Percentiles rank a stretch among this genome's conserved stretches.
Conservation (phyloP, 2,113 vertebrate genomes). For the Chascanopsetta lugubris region DNA sequence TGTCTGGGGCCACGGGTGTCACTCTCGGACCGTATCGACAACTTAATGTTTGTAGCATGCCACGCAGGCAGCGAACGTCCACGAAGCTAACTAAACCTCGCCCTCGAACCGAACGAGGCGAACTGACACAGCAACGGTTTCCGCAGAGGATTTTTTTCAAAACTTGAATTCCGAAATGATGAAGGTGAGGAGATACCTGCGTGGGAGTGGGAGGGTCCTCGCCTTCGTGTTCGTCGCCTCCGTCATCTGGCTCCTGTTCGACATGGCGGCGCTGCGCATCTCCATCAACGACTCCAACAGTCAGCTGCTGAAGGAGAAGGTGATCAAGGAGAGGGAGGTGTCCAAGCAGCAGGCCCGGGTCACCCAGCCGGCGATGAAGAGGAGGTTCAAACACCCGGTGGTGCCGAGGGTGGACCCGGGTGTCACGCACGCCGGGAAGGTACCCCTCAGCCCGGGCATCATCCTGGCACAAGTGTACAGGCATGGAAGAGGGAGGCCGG, state of each 20-base stretch:
- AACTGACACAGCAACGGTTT: not conserved
- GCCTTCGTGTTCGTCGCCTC: conserved; percentile 90
- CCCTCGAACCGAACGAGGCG: not conserved
- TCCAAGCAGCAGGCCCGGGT: conserved; percentile 32
- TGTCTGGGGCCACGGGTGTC: not conserved
- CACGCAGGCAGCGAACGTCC: conserved; percentile 70
- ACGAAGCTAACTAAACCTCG: conserved; percentile 22
- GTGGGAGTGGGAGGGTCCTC: conserved; percentile 88
- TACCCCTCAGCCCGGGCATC: not conserved
- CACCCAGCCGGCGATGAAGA: conserved; percentile 11
- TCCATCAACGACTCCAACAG: conserved; percentile 85
- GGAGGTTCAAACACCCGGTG: conserved; percentile 58
- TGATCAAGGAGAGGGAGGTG: conserved; percentile 64
- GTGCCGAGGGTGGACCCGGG: conserved; percentile 53
- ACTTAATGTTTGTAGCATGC: conserved; percentile 52
- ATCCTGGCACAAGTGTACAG: conserved; percentile 62
- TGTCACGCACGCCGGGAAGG: conserved; percentile 6
- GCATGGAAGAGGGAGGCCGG: not conserved
- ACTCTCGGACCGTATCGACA: not conserved
- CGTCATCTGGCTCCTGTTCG: conserved; percentile 91
- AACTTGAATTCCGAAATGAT: conserved; percentile 44
- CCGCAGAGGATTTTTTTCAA: not conserved
- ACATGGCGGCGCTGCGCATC: conserved; percentile 92
- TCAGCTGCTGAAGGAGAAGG: conserved; percentile 73
- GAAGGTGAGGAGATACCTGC: conserved; percentile 85